Evolutionary conservation across 2,113 vertebrate genomes (phyloP), one percentile per base, ranked within the genome.

Genomic region (Spermophilus dauricus): DNA sequence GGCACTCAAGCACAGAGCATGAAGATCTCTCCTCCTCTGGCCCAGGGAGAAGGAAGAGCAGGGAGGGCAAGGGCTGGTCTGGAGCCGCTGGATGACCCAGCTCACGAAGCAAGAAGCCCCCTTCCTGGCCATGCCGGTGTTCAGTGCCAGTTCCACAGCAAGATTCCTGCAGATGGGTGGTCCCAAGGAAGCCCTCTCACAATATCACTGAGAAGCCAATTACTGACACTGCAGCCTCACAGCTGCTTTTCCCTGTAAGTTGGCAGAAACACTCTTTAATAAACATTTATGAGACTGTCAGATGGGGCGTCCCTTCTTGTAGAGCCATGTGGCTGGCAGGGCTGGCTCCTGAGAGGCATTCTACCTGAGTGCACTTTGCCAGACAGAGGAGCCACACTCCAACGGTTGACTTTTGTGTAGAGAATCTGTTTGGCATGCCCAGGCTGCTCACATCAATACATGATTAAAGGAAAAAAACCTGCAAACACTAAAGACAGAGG

Each of bases 341-440:
- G 81, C 70, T 0, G 69, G 89, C 77, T 96, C 98, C 98, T 42
- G 2, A 98, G 98, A 98, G 98, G 96, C 88, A 0, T 98, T 98
- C 98, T 98, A 98, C 98, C 98, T 98, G 98, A 98, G 92, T 97
- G 98, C 98, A 92, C 97, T 97, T 95, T 91, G 96, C 97, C 98
- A 98, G 98, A 99, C 98, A 99, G 99, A 99, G 97, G 99, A 99
- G 97, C 98, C 98, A 98, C 98, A 87, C 98, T 98, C 98, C 98
- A 99, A 99, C 99, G 98, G 99, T 94, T 99, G 99, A 99, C 99
- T 99, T 99, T 99, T 98, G 99, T 98, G 98, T 94, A 97, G 98
- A 98, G 98, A 99, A 98, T 99, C 98, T 98, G 98, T 98, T 98
- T 99, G 99, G 99, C 98, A 98, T 98, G 98, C 97, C 98, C 98